Percentiles rank a stretch among this genome's conserved stretches.
Conservation (phyloP, 1,140 invertebrate species). For the Lepidotrigona ventralis region DNA sequence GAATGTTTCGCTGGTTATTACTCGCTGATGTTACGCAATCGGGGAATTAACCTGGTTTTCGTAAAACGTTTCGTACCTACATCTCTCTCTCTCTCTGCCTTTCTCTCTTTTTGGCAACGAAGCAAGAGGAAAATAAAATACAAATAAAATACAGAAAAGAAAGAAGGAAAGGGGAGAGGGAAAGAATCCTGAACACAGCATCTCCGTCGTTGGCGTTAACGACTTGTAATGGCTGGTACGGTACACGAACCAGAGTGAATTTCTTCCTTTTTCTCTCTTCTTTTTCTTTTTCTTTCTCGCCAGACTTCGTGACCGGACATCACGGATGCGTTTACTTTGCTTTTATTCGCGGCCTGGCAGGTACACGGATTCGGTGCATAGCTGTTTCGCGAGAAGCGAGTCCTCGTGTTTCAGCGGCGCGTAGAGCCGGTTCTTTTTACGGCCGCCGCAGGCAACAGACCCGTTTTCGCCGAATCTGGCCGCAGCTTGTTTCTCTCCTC, state of each 20-base stretch:
- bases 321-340: slow-evolving; percentile 31
- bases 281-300: neutral
- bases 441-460: slow-evolving; percentile 42
- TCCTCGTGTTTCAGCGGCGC: slow-evolving; percentile 68
- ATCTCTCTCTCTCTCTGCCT: neutral
- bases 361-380: slow-evolving; percentile 43
- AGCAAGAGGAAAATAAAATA: neutral
- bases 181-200: neutral
- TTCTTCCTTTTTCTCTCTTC: neutral
- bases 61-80: neutral
- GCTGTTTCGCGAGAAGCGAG: slow-evolving; percentile 32
- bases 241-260: slow-evolving; percentile 43
- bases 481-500: slow-evolving; percentile 12
- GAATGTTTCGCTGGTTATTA: neutral
- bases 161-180: neutral
- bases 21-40: slow-evolving; percentile 8
- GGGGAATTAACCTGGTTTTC: slow-evolving; percentile 29
- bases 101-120: neutral
- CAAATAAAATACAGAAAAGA: neutral
- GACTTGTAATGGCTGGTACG: slow-evolving; percentile 47
- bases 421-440: slow-evolving; percentile 67
- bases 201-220: slow-evolving; percentile 35
- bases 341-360: slow-evolving; percentile 18
- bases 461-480: slow-evolving; percentile 69
- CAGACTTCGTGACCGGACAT: slow-evolving; percentile 34